phyloP scores from a whole-genome alignment of 2,113 vertebrate species.

The Brachyhypopomus gauderio region DNA sequence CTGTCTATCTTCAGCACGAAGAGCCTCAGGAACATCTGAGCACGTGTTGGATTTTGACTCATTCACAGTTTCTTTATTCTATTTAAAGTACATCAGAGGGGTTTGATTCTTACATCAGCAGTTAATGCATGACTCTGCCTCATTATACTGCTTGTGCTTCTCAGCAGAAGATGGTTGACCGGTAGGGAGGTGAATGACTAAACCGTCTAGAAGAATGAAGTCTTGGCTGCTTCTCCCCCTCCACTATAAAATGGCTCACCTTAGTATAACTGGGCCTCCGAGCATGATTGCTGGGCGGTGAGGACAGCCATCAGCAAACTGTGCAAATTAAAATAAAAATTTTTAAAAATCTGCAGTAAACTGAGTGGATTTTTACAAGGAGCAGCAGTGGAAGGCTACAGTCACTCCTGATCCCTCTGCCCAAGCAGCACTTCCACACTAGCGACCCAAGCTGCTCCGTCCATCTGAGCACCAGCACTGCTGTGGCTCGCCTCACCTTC shows the following conservation, averaged over 20 bases:
- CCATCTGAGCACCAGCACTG: slow-evolving; percentile 14
- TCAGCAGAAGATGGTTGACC: slow-evolving; percentile 12
- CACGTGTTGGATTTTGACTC: not conserved
- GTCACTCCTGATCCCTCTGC: not conserved
- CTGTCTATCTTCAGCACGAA: not conserved
- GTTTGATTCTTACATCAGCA: not conserved
- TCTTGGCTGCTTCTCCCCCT: not conserved
- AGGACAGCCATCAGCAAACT: slow-evolving; percentile 20
- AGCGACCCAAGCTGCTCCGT: slow-evolving; percentile 9
- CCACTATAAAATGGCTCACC: slow-evolving; percentile 11
- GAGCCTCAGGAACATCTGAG: not conserved
- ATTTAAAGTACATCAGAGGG: not conserved
- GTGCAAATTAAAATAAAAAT: slow-evolving; percentile 17
- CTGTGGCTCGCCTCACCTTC: not conserved
- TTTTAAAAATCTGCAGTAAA: not conserved
- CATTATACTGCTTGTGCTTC: slow-evolving; percentile 17
- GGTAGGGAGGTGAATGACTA: slow-evolving; percentile 39
- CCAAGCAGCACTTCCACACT: slow-evolving; percentile 2
- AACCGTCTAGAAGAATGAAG: slow-evolving; percentile 44
- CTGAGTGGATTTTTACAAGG: not conserved
- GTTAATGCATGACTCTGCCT: slow-evolving; percentile 9
- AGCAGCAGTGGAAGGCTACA: not conserved
- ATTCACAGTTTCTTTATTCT: too few species aligned
- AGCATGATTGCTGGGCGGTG: not conserved
- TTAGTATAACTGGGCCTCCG: not conserved